phyloP scores from a whole-genome alignment of 2,113 vertebrate species.

The Noctilio leporinus region DNA sequence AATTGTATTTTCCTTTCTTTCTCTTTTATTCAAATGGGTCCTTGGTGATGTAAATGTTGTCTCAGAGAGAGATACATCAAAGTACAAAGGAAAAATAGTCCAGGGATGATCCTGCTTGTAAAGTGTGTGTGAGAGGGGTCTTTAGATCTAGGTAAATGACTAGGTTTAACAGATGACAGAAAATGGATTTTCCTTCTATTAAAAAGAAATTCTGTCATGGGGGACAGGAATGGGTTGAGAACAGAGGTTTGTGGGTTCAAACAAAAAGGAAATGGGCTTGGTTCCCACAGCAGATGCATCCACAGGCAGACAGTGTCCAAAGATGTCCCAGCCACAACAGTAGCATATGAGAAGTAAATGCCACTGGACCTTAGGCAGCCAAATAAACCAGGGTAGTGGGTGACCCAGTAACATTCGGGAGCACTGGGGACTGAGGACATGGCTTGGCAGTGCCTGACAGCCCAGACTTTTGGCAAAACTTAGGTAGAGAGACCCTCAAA shows the following conservation, averaged over 20 bases:
- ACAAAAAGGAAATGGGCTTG: background rate
- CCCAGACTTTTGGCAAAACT: background rate
- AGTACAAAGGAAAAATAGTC: background rate
- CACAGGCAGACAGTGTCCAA: background rate
- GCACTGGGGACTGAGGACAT: background rate
- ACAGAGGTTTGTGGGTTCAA: background rate
- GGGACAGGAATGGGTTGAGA: background rate
- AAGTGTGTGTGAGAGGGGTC: background rate
- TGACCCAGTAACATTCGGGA: background rate
- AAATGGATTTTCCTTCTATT: background rate
- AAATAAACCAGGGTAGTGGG: background rate
- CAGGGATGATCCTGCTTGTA: background rate
- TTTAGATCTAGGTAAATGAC: background rate
- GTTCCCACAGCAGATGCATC: background rate
- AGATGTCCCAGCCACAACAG: background rate
- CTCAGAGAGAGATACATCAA: background rate
- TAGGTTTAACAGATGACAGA: background rate
- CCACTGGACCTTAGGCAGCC: background rate
- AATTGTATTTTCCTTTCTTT: background rate
- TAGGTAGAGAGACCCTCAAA: background rate
- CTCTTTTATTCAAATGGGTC: background rate
- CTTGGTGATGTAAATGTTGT: background rate
- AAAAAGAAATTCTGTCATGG: background rate
- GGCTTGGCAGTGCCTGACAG: background rate
- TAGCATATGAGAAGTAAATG: background rate